Evolutionary conservation across 2,113 vertebrate genomes (phyloP).

Genomic region (Myocastor coypus): DNA sequence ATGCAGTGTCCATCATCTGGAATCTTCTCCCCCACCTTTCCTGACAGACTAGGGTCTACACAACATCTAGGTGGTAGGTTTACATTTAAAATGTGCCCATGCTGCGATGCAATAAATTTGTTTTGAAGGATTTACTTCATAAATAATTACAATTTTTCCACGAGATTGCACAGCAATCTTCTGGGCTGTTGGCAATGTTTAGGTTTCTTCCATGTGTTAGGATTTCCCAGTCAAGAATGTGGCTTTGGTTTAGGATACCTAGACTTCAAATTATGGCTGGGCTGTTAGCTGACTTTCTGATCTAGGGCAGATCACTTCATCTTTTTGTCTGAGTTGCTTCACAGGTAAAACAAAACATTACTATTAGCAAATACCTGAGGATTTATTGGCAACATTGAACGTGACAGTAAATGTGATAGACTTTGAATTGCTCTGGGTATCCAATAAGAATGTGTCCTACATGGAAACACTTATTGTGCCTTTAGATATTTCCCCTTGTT

Average conservation of each 20-base stretch:
- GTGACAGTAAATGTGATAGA: neutral
- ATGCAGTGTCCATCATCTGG: constrained; percentile 55
- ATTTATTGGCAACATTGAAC: constrained; percentile 1
- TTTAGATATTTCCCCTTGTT: neutral
- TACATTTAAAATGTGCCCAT: neutral
- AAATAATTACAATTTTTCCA: neutral
- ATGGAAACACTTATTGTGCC: neutral
- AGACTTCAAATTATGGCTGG: neutral
- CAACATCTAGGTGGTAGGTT: neutral
- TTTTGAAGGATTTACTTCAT: neutral
- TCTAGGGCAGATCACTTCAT: constrained; percentile 33
- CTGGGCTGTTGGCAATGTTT: neutral
- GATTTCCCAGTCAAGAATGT: neutral
- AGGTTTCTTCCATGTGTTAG: neutral
- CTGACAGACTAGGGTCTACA: neutral
- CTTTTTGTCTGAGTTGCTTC: constrained; percentile 9
- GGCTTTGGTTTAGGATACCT: neutral
- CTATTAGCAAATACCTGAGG: neutral
- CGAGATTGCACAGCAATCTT: neutral
- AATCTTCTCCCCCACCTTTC: neutral
- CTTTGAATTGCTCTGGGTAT: neutral
- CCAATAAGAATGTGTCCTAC: neutral
- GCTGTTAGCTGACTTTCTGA: neutral
- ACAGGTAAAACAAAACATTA: neutral
- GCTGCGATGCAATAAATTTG: neutral